Evolutionary conservation across 2,797 vertebrate genomes (phyloP).

Genomic region (Mormyrops attenuatus): DNA sequence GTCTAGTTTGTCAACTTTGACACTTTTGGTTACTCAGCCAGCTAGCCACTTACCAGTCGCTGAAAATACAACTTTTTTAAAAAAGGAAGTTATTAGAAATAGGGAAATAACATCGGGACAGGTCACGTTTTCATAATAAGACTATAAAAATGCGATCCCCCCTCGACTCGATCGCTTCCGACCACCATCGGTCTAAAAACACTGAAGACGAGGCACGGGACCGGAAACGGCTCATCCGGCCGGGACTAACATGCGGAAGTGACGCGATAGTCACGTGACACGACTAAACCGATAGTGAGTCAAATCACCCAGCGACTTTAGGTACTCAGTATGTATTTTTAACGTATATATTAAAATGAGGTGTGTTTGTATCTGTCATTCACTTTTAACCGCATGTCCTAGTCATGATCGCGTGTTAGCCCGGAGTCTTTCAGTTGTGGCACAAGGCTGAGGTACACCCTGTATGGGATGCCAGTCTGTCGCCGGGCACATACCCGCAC

Average conservation of each 20-base stretch:
- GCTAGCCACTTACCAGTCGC: conserved; percentile 12
- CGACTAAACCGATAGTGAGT: not conserved
- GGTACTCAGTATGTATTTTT: not conserved
- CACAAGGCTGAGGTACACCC: not conserved
- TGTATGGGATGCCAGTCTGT: not conserved
- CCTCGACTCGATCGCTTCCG: not conserved
- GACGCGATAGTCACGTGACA: not conserved
- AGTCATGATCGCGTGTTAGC: not conserved
- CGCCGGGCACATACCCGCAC: not conserved
- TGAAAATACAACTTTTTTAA: not conserved
- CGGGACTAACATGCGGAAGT: conserved; percentile 32
- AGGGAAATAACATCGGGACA: not conserved
- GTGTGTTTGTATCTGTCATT: not conserved
- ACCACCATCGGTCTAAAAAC: not conserved
- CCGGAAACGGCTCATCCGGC: conserved; percentile 31
- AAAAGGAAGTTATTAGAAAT: conserved; percentile 10
- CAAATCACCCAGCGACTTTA: not conserved
- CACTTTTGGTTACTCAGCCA: conserved; percentile 16
- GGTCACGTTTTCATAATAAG: conserved; percentile 5
- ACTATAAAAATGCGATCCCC: not conserved
- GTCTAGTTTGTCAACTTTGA: conserved; percentile 25
- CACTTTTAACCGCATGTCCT: not conserved
- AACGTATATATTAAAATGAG: not conserved
- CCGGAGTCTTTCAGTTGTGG: not conserved
- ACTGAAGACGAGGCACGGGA: conserved; percentile 24